Conservation (phyloP, 2,888 invertebrate species). For the Acronicta alni region DNA sequence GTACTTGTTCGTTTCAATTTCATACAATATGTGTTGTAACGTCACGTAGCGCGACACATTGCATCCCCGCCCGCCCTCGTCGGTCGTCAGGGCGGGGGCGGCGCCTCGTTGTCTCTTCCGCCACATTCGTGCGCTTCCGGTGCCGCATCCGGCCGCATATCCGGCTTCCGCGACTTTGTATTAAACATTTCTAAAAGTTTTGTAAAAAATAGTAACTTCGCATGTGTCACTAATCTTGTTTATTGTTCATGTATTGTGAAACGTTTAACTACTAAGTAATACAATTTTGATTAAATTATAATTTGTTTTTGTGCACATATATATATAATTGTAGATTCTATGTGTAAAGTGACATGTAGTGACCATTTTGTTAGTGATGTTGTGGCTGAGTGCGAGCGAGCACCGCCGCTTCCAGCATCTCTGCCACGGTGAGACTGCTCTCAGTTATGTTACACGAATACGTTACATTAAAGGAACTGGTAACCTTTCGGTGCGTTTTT, state of each 20-base stretch:
- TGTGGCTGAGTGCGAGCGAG: slow-evolving; percentile 81
- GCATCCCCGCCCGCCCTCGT: slow-evolving; percentile 47
- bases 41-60: background rate
- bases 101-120: slow-evolving; percentile 49
- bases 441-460: too few species aligned
- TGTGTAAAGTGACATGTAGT: slow-evolving; percentile 19
- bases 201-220: background rate
- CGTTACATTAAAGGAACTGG: too few species aligned
- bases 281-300: too few species aligned
- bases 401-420: slow-evolving; percentile 81
- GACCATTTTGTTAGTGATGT: slow-evolving; percentile 62
- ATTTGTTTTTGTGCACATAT: background rate
- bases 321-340: background rate
- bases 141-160: slow-evolving; percentile 80
- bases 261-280: too few species aligned
- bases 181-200: background rate
- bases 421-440: slow-evolving; percentile 70
- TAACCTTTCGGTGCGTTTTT: too few species aligned
- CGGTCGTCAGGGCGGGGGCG: slow-evolving; percentile 29
- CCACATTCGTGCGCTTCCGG: slow-evolving; percentile 80
- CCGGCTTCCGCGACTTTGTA: slow-evolving; percentile 58
- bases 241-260: too few species aligned
- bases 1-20: background rate
- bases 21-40: slow-evolving; percentile 2
- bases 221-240: too few species aligned